Base-by-base conservation (phyloP, 2,113 vertebrate species). In the Argyrosomus japonicus region DNA sequence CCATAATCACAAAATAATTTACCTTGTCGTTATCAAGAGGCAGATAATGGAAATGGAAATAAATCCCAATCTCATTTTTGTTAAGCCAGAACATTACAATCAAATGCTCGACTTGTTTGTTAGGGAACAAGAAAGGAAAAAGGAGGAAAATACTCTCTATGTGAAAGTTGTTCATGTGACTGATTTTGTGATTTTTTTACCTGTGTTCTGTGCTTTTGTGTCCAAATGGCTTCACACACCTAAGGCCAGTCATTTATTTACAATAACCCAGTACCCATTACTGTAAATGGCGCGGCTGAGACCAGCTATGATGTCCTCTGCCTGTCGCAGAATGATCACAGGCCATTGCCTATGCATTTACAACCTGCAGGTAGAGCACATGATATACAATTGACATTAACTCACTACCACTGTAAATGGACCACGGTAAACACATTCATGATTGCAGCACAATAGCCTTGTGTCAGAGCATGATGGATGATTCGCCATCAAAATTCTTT, bases 1-100 rank as follows among this genome's bases (percentile, higher is more conserved):
- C 87, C 73, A 78, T 89, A 84, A 90, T 89, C 68, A 82, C 78
- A 78, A 89, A 90, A 93, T 91, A 79, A 89, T 92, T 92, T 71
- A 84, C 82, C 79, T 82, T 73, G 74, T 83, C 77, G 75, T 88
- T 89, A 85, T 89, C 90, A 89, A 75, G 80, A 84, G 73, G 79
- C 76, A 83, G 81, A 92, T 89, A 91, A 90, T 85, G 77, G 89
- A 86, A 86, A 84, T 64, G 63, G 83, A 85, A 91, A 88, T 72
- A 87, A 92, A 89, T 87, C 75, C 68, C 67, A 84, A 74, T 86
- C 56, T 83, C 36, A 69, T 57, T 32, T 85, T 86, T 86, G 69
- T 88, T 81, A 75, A 45, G 69, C 51, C 63, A 50, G 77, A 69
- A 85, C 81, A 90, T 77, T 51, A 72, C 61, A 88, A 64, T 89